Evolutionary conservation across 2,113 vertebrate genomes (phyloP).

Genomic region (Acrocephalus arundinaceus): DNA sequence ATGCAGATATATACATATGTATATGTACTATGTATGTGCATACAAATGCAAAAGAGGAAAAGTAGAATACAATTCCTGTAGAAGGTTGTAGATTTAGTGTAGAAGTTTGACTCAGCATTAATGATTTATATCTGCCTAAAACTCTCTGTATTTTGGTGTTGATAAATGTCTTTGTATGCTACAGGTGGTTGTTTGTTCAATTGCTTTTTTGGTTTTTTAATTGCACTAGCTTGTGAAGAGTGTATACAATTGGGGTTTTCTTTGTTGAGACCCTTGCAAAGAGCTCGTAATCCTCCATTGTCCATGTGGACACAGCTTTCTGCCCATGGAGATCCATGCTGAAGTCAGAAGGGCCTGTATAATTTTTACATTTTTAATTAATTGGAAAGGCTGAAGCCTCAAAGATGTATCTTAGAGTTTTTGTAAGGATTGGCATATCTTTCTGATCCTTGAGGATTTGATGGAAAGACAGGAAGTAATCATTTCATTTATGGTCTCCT

Average conservation of each 20-base stretch:
- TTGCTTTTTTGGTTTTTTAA: background rate
- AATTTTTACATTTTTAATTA: background rate
- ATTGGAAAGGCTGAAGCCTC: background rate
- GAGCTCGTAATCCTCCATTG: background rate
- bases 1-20: background rate
- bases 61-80: background rate
- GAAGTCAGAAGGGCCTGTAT: background rate
- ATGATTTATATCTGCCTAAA: background rate
- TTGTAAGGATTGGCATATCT: background rate
- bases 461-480: background rate
- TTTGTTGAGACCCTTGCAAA: background rate
- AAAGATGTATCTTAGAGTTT: background rate
- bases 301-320: background rate
- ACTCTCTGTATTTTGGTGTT: background rate
- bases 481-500: background rate
- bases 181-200: background rate
- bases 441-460: background rate
- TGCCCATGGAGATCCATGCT: background rate
- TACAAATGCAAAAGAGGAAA: background rate
- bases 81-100: background rate
- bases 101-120: background rate
- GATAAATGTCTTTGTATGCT: background rate
- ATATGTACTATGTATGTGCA: background rate
- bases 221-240: background rate
- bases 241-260: background rate